A percentile compares a stretch with the other conserved stretches of the same genome.
These are phyloP conservation scores for Aphis gossypii DNA, from an alignment of 1,140 invertebrate genomes.

Conservation along the genomic window DNA sequence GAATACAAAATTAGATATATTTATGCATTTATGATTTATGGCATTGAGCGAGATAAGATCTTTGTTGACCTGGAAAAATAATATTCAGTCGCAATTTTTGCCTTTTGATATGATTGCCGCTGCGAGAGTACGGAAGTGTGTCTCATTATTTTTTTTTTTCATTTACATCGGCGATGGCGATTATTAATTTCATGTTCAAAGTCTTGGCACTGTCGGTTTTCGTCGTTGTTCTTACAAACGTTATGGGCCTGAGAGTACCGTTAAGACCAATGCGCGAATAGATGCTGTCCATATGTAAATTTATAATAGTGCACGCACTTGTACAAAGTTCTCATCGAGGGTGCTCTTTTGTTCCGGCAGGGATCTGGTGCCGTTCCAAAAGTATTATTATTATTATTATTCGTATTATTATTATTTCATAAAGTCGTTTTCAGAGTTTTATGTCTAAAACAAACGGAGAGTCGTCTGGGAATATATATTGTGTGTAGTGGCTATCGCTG, in stretches of 20 bases:
- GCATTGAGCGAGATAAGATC: not conserved
- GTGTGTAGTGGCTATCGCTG: constrained; percentile 39
- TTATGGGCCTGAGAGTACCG: not conserved
- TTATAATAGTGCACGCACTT: constrained; percentile 23
- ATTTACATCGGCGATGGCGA: not conserved
- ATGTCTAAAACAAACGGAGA: constrained; percentile 35
- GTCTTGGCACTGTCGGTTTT: not conserved
- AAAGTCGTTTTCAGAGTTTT: constrained; percentile 52
- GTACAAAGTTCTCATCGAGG: not conserved
- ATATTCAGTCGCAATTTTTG: not conserved
- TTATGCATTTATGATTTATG: not conserved
- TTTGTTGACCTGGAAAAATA: not conserved
- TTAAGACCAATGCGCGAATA: not conserved
- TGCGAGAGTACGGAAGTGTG: not conserved
- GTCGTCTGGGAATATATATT: not conserved
- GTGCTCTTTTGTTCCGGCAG: not conserved
- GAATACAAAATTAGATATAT: not conserved
- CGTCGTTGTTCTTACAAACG: not conserved
- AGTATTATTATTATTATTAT: constrained; percentile 45
- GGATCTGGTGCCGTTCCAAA: constrained; percentile 26
- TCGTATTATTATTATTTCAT: constrained; percentile 50
- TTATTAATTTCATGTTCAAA: constrained; percentile 8
- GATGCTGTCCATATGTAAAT: constrained; percentile 38
- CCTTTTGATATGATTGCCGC: not conserved
- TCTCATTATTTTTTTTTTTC: constrained; percentile 10